phyloP scores from a whole-genome alignment of 2,888 invertebrate genomes.

The Antheraea yamamai region DNA sequence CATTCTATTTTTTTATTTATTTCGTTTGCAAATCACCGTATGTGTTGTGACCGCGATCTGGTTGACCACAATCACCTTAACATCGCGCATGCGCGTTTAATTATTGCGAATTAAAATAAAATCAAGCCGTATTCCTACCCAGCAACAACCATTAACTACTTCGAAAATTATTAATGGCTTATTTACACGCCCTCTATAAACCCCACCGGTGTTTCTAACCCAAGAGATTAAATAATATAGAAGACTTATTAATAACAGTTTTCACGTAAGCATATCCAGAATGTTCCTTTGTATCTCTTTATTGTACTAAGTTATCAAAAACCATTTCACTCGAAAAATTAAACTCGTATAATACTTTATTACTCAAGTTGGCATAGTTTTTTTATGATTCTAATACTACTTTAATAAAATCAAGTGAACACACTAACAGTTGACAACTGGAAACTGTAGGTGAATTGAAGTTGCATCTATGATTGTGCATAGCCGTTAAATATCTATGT shows the following conservation, averaged over 20 bases:
- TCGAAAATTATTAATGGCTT: conserved; percentile 37
- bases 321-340: neutral
- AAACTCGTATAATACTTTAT: neutral
- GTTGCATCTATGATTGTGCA: neutral
- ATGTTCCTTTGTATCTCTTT: neutral
- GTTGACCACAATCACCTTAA: neutral
- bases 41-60: too few relatives aligned
- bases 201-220: neutral
- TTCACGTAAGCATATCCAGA: neutral
- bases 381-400: neutral
- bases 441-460: neutral
- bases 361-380: neutral
- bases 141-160: conserved; percentile 26
- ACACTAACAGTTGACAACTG: neutral
- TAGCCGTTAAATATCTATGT: neutral
- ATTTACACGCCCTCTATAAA: conserved; percentile 22
- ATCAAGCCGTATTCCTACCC: neutral
- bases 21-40: too few relatives aligned
- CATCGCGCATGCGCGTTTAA: neutral
- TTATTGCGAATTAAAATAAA: neutral
- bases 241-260: neutral
- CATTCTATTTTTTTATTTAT: too few relatives aligned
- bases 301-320: neutral
- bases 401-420: neutral
- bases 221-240: conserved; percentile 2